phyloP scores from a whole-genome alignment of 1,140 invertebrate species.

The Sesamia nonagrioides region DNA sequence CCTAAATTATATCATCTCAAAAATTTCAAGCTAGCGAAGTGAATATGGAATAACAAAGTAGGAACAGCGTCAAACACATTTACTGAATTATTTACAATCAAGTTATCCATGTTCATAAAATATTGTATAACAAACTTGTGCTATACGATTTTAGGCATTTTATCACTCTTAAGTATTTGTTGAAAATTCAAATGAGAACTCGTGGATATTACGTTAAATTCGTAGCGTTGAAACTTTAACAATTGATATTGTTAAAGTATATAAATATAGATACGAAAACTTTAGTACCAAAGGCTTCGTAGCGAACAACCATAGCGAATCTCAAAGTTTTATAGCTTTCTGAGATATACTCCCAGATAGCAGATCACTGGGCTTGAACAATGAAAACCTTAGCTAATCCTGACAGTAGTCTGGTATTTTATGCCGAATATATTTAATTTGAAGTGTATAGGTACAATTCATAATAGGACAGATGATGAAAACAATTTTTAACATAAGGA shows the following conservation, averaged over 20 bases:
- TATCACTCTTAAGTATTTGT: conserved; percentile 1
- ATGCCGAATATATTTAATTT: not conserved
- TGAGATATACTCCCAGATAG: conserved; percentile 10
- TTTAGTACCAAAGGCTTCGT: not conserved
- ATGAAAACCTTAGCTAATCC: conserved; percentile 2
- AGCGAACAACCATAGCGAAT: not conserved
- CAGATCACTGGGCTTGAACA: conserved; percentile 28
- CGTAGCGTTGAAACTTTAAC: conserved; percentile 8
- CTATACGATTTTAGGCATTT: not conserved
- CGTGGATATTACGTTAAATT: conserved; percentile 5
- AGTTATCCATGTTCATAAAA: not conserved
- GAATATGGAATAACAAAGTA: conserved; percentile 1
- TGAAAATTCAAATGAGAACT: not conserved
- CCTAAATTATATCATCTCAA: too few species aligned
- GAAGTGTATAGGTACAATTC: not conserved
- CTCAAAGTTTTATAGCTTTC: conserved; percentile 29
- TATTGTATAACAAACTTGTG: not conserved
- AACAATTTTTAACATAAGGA: not conserved
- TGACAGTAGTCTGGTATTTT: not conserved
- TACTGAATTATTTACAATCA: conserved; percentile 13
- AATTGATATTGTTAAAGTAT: too few species aligned
- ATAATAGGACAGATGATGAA: not conserved
- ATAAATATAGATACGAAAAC: conserved; percentile 29
- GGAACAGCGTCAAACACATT: conserved; percentile 5
- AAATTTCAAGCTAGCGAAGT: not conserved